These are phyloP conservation scores for Dipodomys spectabilis DNA, from an alignment of 2,113 vertebrate genomes.

Conservation along the genomic window DNA sequence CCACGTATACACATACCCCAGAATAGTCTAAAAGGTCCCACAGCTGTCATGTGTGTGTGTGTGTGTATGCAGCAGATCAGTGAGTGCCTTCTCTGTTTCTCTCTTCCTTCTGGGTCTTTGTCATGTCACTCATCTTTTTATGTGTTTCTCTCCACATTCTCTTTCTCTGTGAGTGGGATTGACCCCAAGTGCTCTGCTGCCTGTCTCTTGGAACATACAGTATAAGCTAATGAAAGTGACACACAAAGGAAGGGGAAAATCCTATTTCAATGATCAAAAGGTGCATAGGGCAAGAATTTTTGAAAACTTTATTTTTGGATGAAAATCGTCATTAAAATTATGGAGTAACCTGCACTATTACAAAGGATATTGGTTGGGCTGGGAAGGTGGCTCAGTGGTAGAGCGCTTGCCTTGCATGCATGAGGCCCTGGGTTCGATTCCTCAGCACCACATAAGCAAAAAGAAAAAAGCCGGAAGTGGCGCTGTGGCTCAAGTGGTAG, in stretches of 20 bases:
- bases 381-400: too few species aligned
- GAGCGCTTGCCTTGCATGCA: too few species aligned
- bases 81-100: fast-evolving
- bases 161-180: neutral
- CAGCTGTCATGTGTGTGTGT: too few species aligned
- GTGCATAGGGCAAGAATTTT: neutral
- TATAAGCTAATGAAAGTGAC: neutral
- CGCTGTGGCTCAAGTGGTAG: too few species aligned
- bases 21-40: too few species aligned
- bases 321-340: neutral
- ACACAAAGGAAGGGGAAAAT: neutral
- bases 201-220: neutral
- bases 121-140: neutral
- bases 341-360: neutral
- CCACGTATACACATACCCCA: too few species aligned
- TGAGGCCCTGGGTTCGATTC: too few species aligned
- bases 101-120: too few species aligned
- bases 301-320: neutral
- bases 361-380: neutral
- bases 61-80: neutral
- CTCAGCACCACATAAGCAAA: too few species aligned
- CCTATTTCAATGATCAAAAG: neutral
- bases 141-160: neutral
- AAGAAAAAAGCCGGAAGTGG: too few species aligned
- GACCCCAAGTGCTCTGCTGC: neutral